Evolutionary conservation across 2,888 invertebrate genomes (phyloP), one percentile per base, ranked within the genome.

Genomic region (Lamellibrachia satsuma): DNA sequence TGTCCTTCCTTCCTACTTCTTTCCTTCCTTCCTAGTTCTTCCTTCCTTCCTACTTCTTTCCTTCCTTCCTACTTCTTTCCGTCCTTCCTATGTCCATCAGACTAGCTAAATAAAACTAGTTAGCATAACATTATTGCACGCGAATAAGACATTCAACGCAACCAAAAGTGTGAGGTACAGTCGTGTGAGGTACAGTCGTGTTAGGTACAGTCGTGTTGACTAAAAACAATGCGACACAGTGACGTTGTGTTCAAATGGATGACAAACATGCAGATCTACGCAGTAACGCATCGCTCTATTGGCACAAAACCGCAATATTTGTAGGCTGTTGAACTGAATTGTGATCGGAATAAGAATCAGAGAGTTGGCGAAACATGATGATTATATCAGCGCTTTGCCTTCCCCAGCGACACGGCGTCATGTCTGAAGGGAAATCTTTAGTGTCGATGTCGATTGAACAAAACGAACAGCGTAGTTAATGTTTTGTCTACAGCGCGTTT

Each of bases 361-460:
- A 75, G 75, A 75, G 75, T 75, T 75, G 75, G 75, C 75, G 75
- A 75, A 75, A 75, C 75, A 75, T 75, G 22, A 75, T 75, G 75
- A 75, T 75, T 75, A 75, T 75, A 75, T 75, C 75, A 75, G n/a
- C 75, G 75, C 75, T 4, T 75, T 75, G 75, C 75, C 75, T 22
- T 75, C 75, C 60, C 75, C n/a, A 6, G 75, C 22, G 75, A 22
- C 75, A 75, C n/a, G 15, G 6, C 6, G 75, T 6, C 75, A 22
- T 22, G 75, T 75, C 75, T 75, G 75, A 75, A 22, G 75, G 75
- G 75, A 75, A 75, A 75, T 75, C 75, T 75, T 22, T 6, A 6
- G 22, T n/a, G 75, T 75, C 75, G 75, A 22, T n/a, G n/a, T 75
- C 75, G 22, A 75, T 75, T 75, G 75, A 75, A 75, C 75, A 75